Base-by-base conservation (phyloP, 2,113 vertebrate species). In the Oncorhynchus nerka region DNA sequence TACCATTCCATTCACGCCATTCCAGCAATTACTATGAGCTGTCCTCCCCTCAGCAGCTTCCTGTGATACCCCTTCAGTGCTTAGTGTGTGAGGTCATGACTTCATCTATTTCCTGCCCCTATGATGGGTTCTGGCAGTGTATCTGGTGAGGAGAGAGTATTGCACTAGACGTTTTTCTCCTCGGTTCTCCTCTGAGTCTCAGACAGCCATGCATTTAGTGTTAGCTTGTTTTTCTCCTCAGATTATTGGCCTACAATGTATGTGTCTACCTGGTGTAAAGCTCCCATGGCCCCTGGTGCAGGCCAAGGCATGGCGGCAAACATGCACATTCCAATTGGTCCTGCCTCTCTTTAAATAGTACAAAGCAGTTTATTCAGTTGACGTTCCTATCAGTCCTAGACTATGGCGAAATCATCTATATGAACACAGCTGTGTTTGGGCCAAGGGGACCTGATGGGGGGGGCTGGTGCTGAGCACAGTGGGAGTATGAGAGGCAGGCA, bases 401-500 rank as follows among this genome's bases (percentile, higher is more conserved):
- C 39, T 45, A 39, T 39, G 39, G 39, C 39, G 8, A 9, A 39
- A 39, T 39, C 39, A 9, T 39, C 39, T 9, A 45, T 11, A 45
- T 45, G 39, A 11, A 45, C 39, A 9, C 39, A 45, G 39, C 39
- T 45, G 75, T 92, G 90, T 90, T 92, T 91, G 89, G 87, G 84
- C 87, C 86, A 57, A 81, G 82, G 64, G 26, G 66, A 24, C 83
- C 86, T 85, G 15, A 24, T n/a, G 64, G 13, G n/a, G 22, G 26
- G 9, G 64, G 28, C 26, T 16, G 65, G 15, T 3, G 7, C 15
- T 70, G 72, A 20, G 11, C 26, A 28, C 88, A 79, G 77, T 82
- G 90, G 86, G 83, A 90, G 85, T 86, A 85, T 86, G 81, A 81
- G 78, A 87, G 79, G 80, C 84, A 81, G 76, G 39, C 39, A 90